Evolutionary conservation across 2,113 vertebrate genomes (phyloP), one percentile per base, ranked within the genome.

Genomic region (Thalassoma bifasciatum): DNA sequence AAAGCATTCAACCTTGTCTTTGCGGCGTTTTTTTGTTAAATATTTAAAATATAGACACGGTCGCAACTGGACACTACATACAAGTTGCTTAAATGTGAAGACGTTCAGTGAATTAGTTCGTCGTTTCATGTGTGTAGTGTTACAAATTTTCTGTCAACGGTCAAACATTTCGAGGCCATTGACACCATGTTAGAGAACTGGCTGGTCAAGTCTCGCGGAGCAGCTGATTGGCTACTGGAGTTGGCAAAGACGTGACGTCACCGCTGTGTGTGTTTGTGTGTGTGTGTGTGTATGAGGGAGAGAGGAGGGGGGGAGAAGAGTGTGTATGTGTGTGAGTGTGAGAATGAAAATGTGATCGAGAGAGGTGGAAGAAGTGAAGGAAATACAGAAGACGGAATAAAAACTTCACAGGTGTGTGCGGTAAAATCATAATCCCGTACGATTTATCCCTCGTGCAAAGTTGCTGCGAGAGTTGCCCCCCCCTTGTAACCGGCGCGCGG

Each of bases 161-260:
- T 30, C 3, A 30, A 30, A 3, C 30, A 30, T 62, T 13, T 3
- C 23, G 10, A 26, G 23, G 44, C 19, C 66, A 14, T 23, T 66
- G 46, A 61, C 75, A 70, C 66, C 60, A 65, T 66, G 63, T 37
- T 51, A 68, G 62, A 63, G 51, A 46, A 71, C 51, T 51, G 80
- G 37, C 67, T 53, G 51, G 51, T 69, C 12, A 72, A 47, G 70
- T 54, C 72, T 54, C 86, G 72, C 42, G 52, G 34, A 52, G 50
- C 23, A 75, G 84, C 83, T 73, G 81, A 90, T 87, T 90, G 79
- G 86, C 79, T 79, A 46, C 67, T 16, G 75, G 72, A 77, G 68
- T 66, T 66, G 44, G 81, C 13, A 80, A 65, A 58, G 58, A 70
- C 69, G 68, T 83, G 62, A 93, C 91, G 92, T 93, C 91, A 93